These are phyloP conservation scores for Troides helena DNA, from an alignment of 2,888 invertebrate species.

Conservation along the genomic window DNA sequence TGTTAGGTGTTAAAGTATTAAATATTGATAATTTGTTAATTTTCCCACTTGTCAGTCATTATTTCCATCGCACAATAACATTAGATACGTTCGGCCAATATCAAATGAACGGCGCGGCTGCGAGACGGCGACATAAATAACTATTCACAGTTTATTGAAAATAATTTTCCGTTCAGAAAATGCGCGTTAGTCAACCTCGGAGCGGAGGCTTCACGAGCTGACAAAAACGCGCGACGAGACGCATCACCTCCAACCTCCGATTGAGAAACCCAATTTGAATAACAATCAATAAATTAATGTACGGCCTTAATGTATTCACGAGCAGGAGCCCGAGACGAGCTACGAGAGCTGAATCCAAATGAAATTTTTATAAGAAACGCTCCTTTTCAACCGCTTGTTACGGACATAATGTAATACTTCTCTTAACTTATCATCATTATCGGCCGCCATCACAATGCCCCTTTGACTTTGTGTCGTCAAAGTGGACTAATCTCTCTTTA, in stretches of 20 bases:
- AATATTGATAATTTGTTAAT: constrained; percentile 38
- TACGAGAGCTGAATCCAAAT: constrained; percentile 75
- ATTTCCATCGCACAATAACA: constrained; percentile 45
- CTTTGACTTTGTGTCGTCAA: constrained; percentile 68
- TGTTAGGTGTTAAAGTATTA: constrained; percentile 28
- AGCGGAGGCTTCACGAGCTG: constrained; percentile 43
- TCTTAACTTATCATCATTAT: constrained; percentile 77
- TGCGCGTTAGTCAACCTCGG: constrained; percentile 58
- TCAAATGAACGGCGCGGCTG: constrained; percentile 48
- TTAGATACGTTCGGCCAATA: constrained; percentile 54
- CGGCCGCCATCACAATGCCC: constrained; percentile 65
- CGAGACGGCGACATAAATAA: constrained; percentile 40
- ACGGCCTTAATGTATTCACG: constrained; percentile 74
- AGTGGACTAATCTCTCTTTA: constrained; percentile 77
- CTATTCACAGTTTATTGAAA: constrained; percentile 51
- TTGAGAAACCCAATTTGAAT: constrained; percentile 79
- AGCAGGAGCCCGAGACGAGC: constrained; percentile 66
- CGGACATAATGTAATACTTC: constrained; percentile 71
- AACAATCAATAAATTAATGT: constrained; percentile 81
- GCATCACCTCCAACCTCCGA: constrained; percentile 76
- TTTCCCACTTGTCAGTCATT: constrained; percentile 53
- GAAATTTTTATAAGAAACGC: constrained; percentile 72
- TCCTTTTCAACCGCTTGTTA: constrained; percentile 70
- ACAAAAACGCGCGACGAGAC: constrained; percentile 66
- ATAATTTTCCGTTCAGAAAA: constrained; percentile 57